Evolutionary conservation across 2,888 invertebrate species (phyloP).

Genomic region (Horisme vitalbata): DNA sequence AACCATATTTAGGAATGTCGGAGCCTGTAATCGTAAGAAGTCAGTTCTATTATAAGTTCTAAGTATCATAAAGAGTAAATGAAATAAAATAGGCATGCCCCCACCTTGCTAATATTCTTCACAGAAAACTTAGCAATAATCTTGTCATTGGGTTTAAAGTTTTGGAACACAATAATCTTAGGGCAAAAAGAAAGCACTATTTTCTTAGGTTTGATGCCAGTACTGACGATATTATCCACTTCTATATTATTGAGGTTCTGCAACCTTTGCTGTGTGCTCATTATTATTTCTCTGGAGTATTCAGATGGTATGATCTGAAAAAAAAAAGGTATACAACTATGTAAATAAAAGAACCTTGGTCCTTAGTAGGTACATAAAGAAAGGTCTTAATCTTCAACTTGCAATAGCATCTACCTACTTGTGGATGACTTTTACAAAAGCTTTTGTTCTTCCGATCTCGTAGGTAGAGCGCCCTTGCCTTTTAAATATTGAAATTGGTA

Average conservation of each 20-base stretch:
- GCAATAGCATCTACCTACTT: too few species aligned
- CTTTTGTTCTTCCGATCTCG: too few species aligned
- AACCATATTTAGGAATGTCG: conserved; percentile 74
- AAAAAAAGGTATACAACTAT: conserved; percentile 15
- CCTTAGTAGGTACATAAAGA: too few species aligned
- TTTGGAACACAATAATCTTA: conserved; percentile 83
- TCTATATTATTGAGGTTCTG: conserved; percentile 55
- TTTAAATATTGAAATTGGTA: too few species aligned
- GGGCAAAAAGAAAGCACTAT: conserved; percentile 70
- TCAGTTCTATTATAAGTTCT: neutral
- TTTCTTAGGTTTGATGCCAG: conserved; percentile 43
- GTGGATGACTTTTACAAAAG: too few species aligned
- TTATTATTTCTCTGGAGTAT: conserved; percentile 66
- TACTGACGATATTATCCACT: conserved; percentile 56
- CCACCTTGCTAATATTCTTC: conserved; percentile 82
- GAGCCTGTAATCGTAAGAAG: conserved; percentile 58
- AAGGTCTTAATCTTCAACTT: too few species aligned
- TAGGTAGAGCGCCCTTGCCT: too few species aligned
- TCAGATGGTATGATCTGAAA: conserved; percentile 66
- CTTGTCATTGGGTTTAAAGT: conserved; percentile 77
- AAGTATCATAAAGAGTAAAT: neutral
- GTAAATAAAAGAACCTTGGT: neutral
- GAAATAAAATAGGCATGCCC: neutral
- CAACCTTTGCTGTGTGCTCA: conserved; percentile 59
- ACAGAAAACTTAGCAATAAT: conserved; percentile 78